Evolutionary conservation across 2,797 vertebrate genomes (phyloP).

Genomic region (Melanotaenia pygmaea): DNA sequence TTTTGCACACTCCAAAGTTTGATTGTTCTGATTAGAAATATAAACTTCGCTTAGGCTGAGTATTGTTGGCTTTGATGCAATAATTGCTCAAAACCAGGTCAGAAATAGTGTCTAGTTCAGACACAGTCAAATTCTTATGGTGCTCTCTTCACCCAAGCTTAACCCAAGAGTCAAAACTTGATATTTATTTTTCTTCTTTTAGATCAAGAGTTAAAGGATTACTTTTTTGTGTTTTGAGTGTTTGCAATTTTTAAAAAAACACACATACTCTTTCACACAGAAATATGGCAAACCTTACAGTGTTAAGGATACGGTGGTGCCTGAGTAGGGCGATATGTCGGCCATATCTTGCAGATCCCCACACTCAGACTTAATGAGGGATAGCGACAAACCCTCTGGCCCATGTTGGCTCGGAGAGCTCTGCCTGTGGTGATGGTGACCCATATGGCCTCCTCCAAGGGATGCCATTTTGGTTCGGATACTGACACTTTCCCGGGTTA

Average conservation of each 20-base stretch:
- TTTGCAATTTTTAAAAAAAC: background rate
- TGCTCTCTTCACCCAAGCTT: background rate
- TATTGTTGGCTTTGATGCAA: too few relatives aligned
- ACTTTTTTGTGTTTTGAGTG: background rate
- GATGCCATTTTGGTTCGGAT: slow-evolving; percentile 98
- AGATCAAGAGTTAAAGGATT: background rate
- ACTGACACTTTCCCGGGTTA: slow-evolving; percentile 93
- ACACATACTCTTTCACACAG: background rate
- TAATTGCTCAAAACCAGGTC: too few relatives aligned
- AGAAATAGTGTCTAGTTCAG: too few relatives aligned
- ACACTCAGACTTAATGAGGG: slow-evolving; percentile 98
- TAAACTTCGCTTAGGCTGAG: background rate
- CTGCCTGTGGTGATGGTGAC: slow-evolving; percentile 87
- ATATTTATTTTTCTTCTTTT: background rate
- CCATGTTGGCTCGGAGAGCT: slow-evolving; percentile 92
- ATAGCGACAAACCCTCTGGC: slow-evolving; percentile 92
- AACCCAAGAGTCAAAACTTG: background rate
- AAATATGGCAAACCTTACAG: background rate
- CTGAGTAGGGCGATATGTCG: slow-evolving; percentile 96
- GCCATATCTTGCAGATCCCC: slow-evolving; percentile 98
- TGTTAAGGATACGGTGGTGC: slow-evolving; percentile 96
- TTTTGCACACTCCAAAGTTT: background rate
- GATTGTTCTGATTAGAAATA: too few relatives aligned
- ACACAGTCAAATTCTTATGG: background rate
- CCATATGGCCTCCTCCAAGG: slow-evolving; percentile 87